Base-by-base conservation (phyloP, 2,888 invertebrate genomes). In the Ashinkailepas kermadecensis region DNA sequence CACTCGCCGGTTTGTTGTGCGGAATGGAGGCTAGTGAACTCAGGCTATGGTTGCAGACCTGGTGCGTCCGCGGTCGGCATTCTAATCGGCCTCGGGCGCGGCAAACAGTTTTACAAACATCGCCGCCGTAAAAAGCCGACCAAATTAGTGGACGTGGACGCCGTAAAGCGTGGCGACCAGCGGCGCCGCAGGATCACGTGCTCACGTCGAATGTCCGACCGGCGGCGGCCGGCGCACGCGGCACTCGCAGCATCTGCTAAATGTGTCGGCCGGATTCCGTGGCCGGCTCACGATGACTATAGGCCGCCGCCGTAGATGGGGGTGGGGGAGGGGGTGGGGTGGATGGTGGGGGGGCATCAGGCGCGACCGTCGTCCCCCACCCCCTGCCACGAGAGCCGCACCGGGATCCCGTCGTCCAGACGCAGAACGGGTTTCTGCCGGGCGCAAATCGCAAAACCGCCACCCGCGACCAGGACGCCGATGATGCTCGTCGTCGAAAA, bases 61-160 rank as follows among this genome's bases (percentile, higher is more conserved):
- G 39, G 39, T 4, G 2, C 39, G 39, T 39, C 39, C 39, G 39
- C 39, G 4, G 39, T 39, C 39, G 39, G 39, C 39, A 39, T 39
- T 39, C 39, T 39, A 39, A 39, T 39, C 39, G 39, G 39, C 39
- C 4, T 4, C 39, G 39, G 39, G 39, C 39, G 39, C 39, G 39
- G 39, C 39, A 39, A 39, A 39, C 39, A 39, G 39, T 39, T 39
- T 39, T 39, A 39, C 39, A 39, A 39, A 39, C 39, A 39, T 39
- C 39, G 39, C 39, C 39, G 39, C 39, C 39, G 39, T 64, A 64
- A 64, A 21, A 64, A 64, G n/a, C n/a, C 9, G 64, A 64, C 64
- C 64, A n/a, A 64, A 64, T 64, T 64, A 64, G 64, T 64, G n/a
- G 64, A n/a, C 64, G 64, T n/a, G n/a, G 21, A n/a, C n/a, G n/a